Conservation (phyloP, 2,113 vertebrate species). For the Daboia siamensis region DNA sequence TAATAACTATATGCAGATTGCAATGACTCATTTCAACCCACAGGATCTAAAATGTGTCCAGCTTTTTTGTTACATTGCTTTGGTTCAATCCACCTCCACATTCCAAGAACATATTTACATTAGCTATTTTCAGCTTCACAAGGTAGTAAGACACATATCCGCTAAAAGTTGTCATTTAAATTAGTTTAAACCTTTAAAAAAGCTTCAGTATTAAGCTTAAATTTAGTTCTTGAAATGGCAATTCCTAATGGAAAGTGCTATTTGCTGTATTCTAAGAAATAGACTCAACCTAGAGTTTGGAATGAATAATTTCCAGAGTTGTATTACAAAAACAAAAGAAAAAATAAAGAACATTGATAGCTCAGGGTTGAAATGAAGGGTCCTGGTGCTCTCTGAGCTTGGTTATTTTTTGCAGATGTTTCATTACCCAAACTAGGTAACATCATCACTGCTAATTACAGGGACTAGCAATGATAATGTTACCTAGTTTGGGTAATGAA, state of each 20-base stretch:
- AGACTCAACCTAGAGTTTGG: not conserved
- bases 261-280: not conserved
- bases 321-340: not conserved
- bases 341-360: not conserved
- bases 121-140: constrained; percentile 59
- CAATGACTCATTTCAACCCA: constrained; percentile 37
- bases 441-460: not conserved
- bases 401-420: not conserved
- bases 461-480: not conserved
- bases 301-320: not conserved
- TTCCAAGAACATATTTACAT: constrained; percentile 56
- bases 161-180: constrained; percentile 49
- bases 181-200: not conserved
- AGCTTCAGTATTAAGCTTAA: constrained; percentile 18
- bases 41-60: constrained; percentile 37
- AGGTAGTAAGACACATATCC: constrained; percentile 41
- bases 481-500: not conserved
- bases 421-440: not conserved
- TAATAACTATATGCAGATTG: constrained; percentile 45
- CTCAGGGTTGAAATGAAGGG: not conserved
- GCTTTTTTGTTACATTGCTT: constrained; percentile 35
- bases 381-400: not conserved
- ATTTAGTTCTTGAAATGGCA: not conserved
- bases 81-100: constrained; percentile 56
- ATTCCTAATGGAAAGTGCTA: not conserved